Evolutionary conservation across 1,140 invertebrate species (phyloP), one percentile per base, ranked within the genome.

Genomic region (Doryteuthis pealeii): DNA sequence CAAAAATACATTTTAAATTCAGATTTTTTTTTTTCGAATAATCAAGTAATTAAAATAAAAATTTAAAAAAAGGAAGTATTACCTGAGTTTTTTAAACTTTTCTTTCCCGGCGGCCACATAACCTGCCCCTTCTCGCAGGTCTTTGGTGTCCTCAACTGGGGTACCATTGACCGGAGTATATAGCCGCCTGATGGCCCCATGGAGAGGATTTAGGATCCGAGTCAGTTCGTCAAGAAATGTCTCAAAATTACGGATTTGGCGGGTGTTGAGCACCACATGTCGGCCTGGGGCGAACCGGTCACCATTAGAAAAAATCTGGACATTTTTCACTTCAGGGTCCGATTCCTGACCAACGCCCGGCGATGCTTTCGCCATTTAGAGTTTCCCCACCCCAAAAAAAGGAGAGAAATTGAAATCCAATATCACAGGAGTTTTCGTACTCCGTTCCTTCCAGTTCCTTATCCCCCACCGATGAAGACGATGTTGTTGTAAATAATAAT

Each of bases 21-120:
- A n/a, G n/a, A n/a, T n/a, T n/a, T n/a, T n/a, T n/a, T n/a, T n/a
- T n/a, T n/a, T n/a, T n/a, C n/a, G n/a, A n/a, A n/a, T n/a, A n/a
- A n/a, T n/a, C n/a, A n/a, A n/a, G n/a, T n/a, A n/a, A n/a, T n/a
- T n/a, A n/a, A n/a, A n/a, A n/a, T n/a, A n/a, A n/a, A n/a, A n/a
- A n/a, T n/a, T n/a, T n/a, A n/a, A n/a, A n/a, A n/a, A n/a, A n/a
- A n/a, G n/a, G n/a, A n/a, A n/a, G n/a, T 40, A 10, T 76, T 79
- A 82, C 81, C 74, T 78, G 49, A 82, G 71, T 26, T 54, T 31
- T 70, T 78, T 77, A 69, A 82, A 82, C 32, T 40, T 72, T 70
- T 82, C 81, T 69, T 80, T 75, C 12, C 78, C 80, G 8, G 78
- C 80, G 15, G 78, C 79, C 43, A 82, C 81, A 71, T 81, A 77